Conservation (phyloP, 2,113 vertebrate genomes). For the Delphinus delphis region DNA sequence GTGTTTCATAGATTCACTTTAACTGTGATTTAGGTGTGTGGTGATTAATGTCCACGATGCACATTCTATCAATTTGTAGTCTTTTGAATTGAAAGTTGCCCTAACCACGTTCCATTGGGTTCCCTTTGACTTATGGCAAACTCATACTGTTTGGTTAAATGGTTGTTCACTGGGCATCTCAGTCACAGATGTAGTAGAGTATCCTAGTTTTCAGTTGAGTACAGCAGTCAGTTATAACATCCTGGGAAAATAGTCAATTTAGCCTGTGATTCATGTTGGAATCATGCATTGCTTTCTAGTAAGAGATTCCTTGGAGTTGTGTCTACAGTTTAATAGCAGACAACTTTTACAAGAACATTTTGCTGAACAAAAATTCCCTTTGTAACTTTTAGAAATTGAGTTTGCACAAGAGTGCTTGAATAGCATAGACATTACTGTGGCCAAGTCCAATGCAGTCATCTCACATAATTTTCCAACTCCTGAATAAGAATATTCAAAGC, state of each 20-base stretch:
- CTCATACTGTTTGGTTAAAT: background rate
- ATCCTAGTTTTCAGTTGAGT: background rate
- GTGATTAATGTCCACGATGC: background rate
- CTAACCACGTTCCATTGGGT: background rate
- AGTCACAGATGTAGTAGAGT: background rate
- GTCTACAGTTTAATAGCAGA: conserved; percentile 59
- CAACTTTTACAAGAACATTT: conserved; percentile 59
- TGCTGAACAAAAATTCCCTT: conserved; percentile 56
- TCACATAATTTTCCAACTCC: conserved; percentile 57
- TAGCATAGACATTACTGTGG: conserved; percentile 36
- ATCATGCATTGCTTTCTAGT: conserved; percentile 76
- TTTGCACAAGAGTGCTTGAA: conserved; percentile 60
- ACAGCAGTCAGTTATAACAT: conserved; percentile 35
- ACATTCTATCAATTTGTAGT: background rate
- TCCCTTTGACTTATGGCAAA: background rate
- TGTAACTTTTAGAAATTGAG: conserved; percentile 71
- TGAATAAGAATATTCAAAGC: conserved; percentile 3
- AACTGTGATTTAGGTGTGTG: background rate
- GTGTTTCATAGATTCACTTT: background rate
- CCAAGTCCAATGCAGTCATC: conserved; percentile 30
- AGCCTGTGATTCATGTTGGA: conserved; percentile 72
- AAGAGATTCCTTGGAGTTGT: conserved; percentile 70
- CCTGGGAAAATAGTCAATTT: conserved; percentile 62
- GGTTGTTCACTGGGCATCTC: background rate
- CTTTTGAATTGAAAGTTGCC: background rate